Percentiles rank a stretch among this genome's conserved stretches.
These are phyloP conservation scores for Tragelaphus strepsiceros DNA, from an alignment of 2,113 vertebrate species.

Conservation along the genomic window DNA sequence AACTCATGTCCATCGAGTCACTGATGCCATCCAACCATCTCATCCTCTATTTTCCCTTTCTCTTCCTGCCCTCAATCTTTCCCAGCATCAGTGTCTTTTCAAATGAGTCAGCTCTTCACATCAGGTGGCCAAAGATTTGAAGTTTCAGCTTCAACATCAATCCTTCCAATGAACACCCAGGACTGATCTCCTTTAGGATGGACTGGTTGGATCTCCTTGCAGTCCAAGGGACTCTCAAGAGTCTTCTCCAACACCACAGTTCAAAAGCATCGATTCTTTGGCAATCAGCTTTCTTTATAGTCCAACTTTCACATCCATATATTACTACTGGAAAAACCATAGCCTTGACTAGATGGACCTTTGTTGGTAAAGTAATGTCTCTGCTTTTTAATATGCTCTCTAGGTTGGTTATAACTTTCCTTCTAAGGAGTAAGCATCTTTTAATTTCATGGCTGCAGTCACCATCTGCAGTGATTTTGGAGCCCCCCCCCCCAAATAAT, in stretches of 20 bases:
- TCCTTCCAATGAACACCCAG: neutral
- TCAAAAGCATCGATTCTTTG: neutral
- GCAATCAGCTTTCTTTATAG: neutral
- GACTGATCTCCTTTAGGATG: neutral
- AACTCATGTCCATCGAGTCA: too few species aligned
- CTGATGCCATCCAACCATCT: too few species aligned
- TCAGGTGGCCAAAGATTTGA: neutral
- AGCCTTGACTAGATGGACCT: accelerated
- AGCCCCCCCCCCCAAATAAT: neutral
- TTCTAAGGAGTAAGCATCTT: neutral
- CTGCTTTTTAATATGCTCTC: neutral
- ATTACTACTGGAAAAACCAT: neutral
- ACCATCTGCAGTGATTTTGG: neutral
- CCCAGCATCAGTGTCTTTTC: neutral
- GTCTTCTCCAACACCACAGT: neutral
- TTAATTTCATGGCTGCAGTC: neutral
- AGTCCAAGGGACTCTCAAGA: neutral
- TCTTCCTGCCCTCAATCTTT: too few species aligned
- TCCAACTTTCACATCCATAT: neutral
- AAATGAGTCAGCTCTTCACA: neutral
- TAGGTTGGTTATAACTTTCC: neutral
- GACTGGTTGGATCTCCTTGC: neutral
- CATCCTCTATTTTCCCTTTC: too few species aligned
- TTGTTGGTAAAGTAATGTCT: neutral
- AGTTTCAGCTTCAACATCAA: neutral